Evolutionary conservation across 2,113 vertebrate species (phyloP).

Genomic region (Erythrocebus patas): DNA sequence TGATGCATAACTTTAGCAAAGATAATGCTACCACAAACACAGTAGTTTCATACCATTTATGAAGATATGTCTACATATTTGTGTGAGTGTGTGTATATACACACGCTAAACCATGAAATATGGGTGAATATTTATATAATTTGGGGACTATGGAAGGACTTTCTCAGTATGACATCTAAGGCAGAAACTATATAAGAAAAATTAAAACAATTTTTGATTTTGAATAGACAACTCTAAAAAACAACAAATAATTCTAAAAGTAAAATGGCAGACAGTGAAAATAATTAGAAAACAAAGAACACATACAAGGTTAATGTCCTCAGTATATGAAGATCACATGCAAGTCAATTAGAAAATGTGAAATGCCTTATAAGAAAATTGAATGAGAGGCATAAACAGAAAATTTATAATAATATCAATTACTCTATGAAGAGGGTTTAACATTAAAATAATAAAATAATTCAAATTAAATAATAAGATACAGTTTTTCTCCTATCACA

Average conservation of each 20-base stretch:
- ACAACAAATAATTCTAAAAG: neutral
- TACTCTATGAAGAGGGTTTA: neutral
- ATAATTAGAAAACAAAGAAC: neutral
- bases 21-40: neutral
- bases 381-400: neutral
- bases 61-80: neutral
- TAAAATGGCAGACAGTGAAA: neutral
- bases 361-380: neutral
- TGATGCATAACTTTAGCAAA: neutral
- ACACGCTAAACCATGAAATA: neutral
- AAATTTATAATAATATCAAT: neutral
- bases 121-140: neutral
- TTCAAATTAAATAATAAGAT: neutral
- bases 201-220: neutral
- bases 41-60: neutral
- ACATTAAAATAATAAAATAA: neutral
- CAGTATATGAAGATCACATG: neutral
- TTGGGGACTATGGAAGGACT: neutral
- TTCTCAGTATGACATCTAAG: neutral
- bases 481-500: neutral
- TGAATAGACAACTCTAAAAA: neutral
- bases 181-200: neutral
- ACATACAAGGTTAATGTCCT: neutral
- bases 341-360: neutral
- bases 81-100: neutral